Conservation (phyloP, 1,140 invertebrate species). For the Drosophila takahashii region DNA sequence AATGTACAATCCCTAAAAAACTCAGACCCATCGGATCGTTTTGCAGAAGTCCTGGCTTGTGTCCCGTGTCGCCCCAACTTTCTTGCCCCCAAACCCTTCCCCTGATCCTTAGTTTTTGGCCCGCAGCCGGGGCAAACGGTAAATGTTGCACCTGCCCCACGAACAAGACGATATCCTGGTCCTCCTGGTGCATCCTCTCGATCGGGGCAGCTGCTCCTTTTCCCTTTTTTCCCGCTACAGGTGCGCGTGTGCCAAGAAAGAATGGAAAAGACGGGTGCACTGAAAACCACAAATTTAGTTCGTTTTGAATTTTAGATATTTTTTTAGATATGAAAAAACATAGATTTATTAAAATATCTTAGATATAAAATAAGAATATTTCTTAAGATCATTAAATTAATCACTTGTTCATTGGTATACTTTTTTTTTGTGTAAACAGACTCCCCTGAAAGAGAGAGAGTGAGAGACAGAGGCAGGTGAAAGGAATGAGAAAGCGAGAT, state of each 20-base stretch:
- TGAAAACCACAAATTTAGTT: not conserved
- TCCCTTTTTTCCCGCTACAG: conserved; percentile 42
- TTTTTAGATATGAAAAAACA: too few species aligned
- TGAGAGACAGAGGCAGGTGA: conserved; percentile 1
- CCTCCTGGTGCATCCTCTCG: conserved; percentile 59
- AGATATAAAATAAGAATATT: too few species aligned
- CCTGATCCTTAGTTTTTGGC: conserved; percentile 18
- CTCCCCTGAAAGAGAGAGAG: conserved; percentile 5
- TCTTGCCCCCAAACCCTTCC: not conserved
- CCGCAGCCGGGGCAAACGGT: conserved; percentile 61
- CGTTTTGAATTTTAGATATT: too few species aligned
- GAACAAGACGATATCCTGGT: conserved; percentile 21
- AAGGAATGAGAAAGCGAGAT: conserved; percentile 5
- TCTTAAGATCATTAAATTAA: not conserved
- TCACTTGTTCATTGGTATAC: not conserved
- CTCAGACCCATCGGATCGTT: not conserved
- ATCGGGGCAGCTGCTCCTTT: conserved; percentile 50
- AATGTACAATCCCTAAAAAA: conserved; percentile 1
- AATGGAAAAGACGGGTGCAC: not conserved
- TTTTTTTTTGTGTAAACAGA: not conserved
- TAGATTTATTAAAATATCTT: too few species aligned
- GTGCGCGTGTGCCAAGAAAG: conserved; percentile 65
- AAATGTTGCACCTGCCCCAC: conserved; percentile 73
- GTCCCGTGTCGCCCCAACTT: conserved; percentile 1
- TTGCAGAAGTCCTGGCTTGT: not conserved